Base-by-base conservation (phyloP, 2,888 invertebrate species). In the Diabrotica balteata region DNA sequence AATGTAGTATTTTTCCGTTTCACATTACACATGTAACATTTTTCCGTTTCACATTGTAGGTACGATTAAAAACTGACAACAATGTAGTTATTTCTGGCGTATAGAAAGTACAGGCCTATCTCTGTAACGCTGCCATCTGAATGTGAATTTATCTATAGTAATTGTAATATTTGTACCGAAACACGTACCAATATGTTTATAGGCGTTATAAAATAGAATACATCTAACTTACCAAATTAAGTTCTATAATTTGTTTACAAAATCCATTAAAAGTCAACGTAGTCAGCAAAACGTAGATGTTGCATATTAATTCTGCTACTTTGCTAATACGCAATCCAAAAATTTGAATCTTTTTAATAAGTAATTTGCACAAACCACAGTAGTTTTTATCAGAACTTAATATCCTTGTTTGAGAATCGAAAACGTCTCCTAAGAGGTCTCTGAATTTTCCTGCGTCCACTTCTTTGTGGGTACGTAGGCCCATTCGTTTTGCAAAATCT, bases 261-360 rank as follows among this genome's bases (percentile, higher is more conserved):
- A 76, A 76, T 63, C 71, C 66, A 10, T 66, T 64, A 8, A 73
- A 42, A 10, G 73, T 75, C 64, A 64, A 73, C 8, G 76, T 76
- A 17, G 68, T 59, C 10, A 76, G 55, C 5, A 71, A 57, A 45
- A 75, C 69, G 58, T 76, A 76, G 44, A 76, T 57, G 17, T 70
- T 73, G 51, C 76, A 76, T 10, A 76, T 57, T 2, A 67, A 63
- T 44, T 65, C 66, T 32, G 68, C 74, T 9, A 76, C 63, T 43
- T 66, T 55, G 60, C 69, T 62, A 1, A 73, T 54, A 1, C 72
- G 46, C 11, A 73, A 32, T 2, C 43, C 32, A 49, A 62, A 67
- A 7, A 43, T 62, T 53, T 73, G 71, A 8, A 76, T 49, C 8
- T 71, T 69, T 17, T 52, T 55, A 6, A 76, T 54, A n/a, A 76